Evolutionary conservation across 2,113 vertebrate species (phyloP), one percentile per base, ranked within the genome.

Genomic region (Hippocampus guttulatus): DNA sequence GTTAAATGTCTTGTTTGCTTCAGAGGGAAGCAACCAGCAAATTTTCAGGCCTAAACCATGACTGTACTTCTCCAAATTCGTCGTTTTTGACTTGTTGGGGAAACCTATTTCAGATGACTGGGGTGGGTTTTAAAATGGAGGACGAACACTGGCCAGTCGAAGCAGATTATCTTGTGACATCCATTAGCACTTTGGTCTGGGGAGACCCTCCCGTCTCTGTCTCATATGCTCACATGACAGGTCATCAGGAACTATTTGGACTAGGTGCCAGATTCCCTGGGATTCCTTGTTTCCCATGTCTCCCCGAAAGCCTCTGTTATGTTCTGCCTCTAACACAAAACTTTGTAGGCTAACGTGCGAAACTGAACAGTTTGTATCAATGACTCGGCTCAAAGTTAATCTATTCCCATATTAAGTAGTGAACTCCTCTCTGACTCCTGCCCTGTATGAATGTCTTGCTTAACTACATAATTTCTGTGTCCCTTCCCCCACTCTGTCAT

Each of bases 231-330:
- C 87, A 84, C 86, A 80, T 87, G 86, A 86, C 64, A 30, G 75
- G 47, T 75, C 79, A 70, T 76, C 76, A 73, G 1, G 33, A 75
- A 85, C 58, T 85, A 81, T 88, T 89, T 85, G 77, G 83, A 74
- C 71, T 67, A 83, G 82, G 90, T 90, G 84, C 73, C 47, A 88
- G 85, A 89, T 91, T 90, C 85, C 84, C 75, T 64, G 70, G 70
- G 67, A 70, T 72, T 69, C 67, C 81, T 74, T 65, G 57, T 62
- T 58, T 74, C 51, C 63, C 58, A 69, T 60, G 52, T 71, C 63
- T 68, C 40, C 9, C 67, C 40, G 64, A 16, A 38, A 72, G 61
- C 49, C 33, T 49, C 65, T 71, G 9, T 69, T 76, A 30, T 72
- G 25, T 43, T 64, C 9, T 63, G n/a, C 43, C 10, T 38, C 21